Evolutionary conservation across 2,888 invertebrate genomes (phyloP), one percentile per base, ranked within the genome.

Genomic region (Acrobeloides nanus): DNA sequence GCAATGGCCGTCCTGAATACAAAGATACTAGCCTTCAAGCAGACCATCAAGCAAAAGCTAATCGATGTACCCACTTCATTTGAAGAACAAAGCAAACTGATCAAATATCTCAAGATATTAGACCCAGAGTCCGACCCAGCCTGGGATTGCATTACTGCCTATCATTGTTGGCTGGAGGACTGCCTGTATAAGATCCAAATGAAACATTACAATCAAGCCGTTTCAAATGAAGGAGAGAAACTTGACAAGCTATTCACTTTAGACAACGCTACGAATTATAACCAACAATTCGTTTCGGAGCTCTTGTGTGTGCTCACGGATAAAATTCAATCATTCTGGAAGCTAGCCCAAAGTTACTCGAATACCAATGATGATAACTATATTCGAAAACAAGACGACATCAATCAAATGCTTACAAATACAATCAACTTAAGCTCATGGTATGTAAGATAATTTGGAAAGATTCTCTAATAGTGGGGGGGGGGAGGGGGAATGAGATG

Each of bases 21-120:
- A 57, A 84, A 87, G 68, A 87, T 95, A 54, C 80, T 82, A 41
- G 82, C 83, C 50, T 81, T 95, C 46, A 82, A 87, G 67, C 82
- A 83, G 45, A 84, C 86, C 71, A 76, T 97, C 43, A 82, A 85
- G 63, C 82, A 81, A 18, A 85, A 86, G 74, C 81, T 97, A 56
- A 82, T 87, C 59, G 85, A 87, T 48, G 86, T 89, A 82, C 92
- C 92, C 0, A 84, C 87, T 31, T 84, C 86, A 58, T 83, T 92
- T 23, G 93, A 93, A 60, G 89, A 92, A 66, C 92, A 95, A 74
- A 92, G 89, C 67, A 86, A 88, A 74, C 82, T 92, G 50, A 90
- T 95, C 59, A 84, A 88, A 81, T 81, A 71, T 38, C 53, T 71
- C 31, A 71, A 68, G 51, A 84, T 83, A 69, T 76, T 86, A 55